Evolutionary conservation across 2,888 invertebrate species (phyloP), one percentile per base, ranked within the genome.

Genomic region (Cheilosia scutellata): DNA sequence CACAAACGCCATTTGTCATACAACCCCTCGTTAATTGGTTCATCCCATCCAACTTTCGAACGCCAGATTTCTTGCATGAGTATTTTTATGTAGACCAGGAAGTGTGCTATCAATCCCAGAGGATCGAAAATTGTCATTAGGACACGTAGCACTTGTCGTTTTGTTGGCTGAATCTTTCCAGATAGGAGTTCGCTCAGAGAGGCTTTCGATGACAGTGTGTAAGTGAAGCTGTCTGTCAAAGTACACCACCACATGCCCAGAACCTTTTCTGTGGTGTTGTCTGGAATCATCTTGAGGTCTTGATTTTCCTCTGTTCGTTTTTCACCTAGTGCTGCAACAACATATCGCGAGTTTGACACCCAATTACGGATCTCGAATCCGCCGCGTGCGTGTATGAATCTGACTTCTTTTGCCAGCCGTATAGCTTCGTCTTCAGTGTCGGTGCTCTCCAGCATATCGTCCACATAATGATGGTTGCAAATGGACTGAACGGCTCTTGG

Each of bases 151-250:
- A 9, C 33, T 33, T 33, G 33, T 33, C 33, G 33, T 9, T 33
- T 33, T 33, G 33, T 33, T 7, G 9, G 33, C 9, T 9, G 33
- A 9, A 33, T 9, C 9, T 33, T 33, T 9, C 33, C 33, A 33
- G 7, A 2, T 9, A 33, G 7, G 33, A 33, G 9, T 33, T 33
- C 20, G 20, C 90, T 91, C 9, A 90, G 47, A 76, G 90, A 90
- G 20, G 20, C 20, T 20, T 20, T 20, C 2, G 20, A 20, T 20
- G n/a, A 20, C 20, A 20, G 20, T 20, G 20, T 20, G 20, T n/a
- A n/a, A 20, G 20, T 20, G 20, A 20, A 20, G 20, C 20, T 20
- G 20, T 20, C 20, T 20, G 20, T 20, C n/a, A n/a, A n/a, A 16
- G n/a, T n/a, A n/a, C n/a, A n/a, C n/a, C n/a, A n/a, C n/a, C n/a